Conservation (phyloP, 1,140 invertebrate genomes). For the Camponotus pennsylvanicus region DNA sequence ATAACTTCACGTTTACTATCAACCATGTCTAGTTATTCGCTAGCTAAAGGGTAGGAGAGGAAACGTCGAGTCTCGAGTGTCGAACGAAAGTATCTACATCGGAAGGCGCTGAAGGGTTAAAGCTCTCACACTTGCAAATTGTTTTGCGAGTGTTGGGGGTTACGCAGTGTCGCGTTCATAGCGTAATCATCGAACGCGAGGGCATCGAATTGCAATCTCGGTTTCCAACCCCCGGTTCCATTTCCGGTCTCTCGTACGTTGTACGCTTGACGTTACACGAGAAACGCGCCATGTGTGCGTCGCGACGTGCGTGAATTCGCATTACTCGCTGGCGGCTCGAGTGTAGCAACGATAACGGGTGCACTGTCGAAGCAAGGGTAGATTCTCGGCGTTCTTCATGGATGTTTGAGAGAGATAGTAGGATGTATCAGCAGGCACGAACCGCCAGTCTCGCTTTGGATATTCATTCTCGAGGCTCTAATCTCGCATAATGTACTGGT, state of each 20-base stretch:
- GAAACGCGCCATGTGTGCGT: not conserved
- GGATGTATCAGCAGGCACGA: conserved; percentile 75
- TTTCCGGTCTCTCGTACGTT: conserved; percentile 24
- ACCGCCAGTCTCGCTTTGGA: conserved; percentile 68
- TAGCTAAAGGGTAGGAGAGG: not conserved
- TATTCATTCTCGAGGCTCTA: conserved; percentile 83
- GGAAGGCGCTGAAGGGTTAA: not conserved
- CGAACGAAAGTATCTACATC: not conserved
- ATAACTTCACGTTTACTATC: not conserved
- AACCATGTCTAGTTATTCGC: not conserved
- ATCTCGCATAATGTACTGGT: conserved; percentile 82
- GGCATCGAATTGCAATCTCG: not conserved
- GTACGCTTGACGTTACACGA: not conserved
- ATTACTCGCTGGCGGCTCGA: conserved; percentile 21
- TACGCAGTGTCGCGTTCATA: not conserved
- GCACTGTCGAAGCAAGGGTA: conserved; percentile 59
- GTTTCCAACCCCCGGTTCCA: conserved; percentile 12
- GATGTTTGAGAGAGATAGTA: conserved; percentile 78
- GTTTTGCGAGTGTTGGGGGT: not conserved
- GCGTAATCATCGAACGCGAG: not conserved
- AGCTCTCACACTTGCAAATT: not conserved
- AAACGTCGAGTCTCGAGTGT: not conserved
- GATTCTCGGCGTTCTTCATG: conserved; percentile 72
- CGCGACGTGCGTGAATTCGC: not conserved
- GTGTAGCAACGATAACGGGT: conserved; percentile 43